Conservation (phyloP, 1,140 invertebrate species). For the Lethocerus indicus region DNA sequence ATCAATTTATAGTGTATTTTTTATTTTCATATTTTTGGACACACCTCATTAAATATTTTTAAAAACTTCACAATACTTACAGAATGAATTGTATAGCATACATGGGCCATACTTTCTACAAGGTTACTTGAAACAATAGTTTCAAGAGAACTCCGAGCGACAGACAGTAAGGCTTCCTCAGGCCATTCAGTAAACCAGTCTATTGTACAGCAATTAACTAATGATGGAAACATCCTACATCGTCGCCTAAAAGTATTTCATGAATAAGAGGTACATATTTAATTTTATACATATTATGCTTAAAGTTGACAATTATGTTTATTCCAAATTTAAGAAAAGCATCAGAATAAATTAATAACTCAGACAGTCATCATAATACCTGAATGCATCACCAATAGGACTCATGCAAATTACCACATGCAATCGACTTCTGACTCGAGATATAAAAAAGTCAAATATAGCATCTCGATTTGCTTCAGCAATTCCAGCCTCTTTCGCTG, state of each 20-base stretch:
- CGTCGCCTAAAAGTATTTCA: constrained; percentile 31
- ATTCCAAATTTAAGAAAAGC: neutral
- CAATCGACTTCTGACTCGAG: constrained; percentile 56
- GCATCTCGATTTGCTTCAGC: constrained; percentile 47
- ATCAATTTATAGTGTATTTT: too few relatives aligned
- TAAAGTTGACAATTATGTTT: neutral
- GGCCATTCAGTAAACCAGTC: constrained; percentile 90
- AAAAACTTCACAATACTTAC: neutral
- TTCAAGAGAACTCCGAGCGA: constrained; percentile 41
- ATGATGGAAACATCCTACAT: constrained; percentile 73
- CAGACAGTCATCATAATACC: constrained; percentile 24
- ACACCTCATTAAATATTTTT: neutral
- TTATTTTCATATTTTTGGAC: too few relatives aligned
- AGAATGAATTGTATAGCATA: constrained; percentile 56
- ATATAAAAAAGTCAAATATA: constrained; percentile 69
- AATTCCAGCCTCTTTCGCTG: constrained; percentile 52
- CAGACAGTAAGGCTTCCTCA: constrained; percentile 65
- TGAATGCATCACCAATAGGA: constrained; percentile 69
- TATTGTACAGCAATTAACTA: constrained; percentile 87
- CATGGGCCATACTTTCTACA: constrained; percentile 36
- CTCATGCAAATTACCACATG: constrained; percentile 81
- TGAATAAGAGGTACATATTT: neutral
- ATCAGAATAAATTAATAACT: neutral
- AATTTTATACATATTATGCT: neutral
- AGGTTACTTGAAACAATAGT: constrained; percentile 26